phyloP scores from a whole-genome alignment of 2,888 invertebrate genomes.

The Theretra japonica region DNA sequence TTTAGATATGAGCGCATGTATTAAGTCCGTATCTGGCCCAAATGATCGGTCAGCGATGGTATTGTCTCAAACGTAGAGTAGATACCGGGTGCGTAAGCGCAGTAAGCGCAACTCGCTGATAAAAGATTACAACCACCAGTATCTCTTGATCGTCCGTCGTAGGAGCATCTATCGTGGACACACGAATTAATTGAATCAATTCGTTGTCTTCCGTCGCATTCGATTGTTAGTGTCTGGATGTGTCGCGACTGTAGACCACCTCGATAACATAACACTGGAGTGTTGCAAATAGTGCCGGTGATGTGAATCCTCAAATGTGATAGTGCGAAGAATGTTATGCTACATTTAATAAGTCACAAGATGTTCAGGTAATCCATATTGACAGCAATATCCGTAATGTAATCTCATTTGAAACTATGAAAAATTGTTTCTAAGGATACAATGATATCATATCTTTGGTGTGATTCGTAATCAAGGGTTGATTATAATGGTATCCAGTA shows the following conservation, averaged over 20 bases:
- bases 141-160: constrained; percentile 69
- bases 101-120: constrained; percentile 65
- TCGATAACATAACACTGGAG: background rate
- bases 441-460: constrained; percentile 1
- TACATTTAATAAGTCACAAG: constrained; percentile 37
- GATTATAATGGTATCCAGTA: too few species aligned
- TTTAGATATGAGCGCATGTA: constrained; percentile 62
- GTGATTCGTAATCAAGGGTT: background rate
- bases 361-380: constrained; percentile 56
- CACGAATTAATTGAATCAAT: constrained; percentile 72
- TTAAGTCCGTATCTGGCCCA: constrained; percentile 59
- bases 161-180: constrained; percentile 58
- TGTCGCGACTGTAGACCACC: background rate
- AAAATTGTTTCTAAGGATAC: background rate
- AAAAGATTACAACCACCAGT: constrained; percentile 79
- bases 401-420: background rate
- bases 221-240: constrained; percentile 22
- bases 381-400: background rate
- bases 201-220: constrained; percentile 71
- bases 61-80: constrained; percentile 66
- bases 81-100: constrained; percentile 59
- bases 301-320: constrained; percentile 33
- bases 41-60: constrained; percentile 58
- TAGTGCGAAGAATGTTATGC: constrained; percentile 36
- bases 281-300: constrained; percentile 35